phyloP scores from a whole-genome alignment of 2,113 vertebrate species.

The Tragelaphus imberbis region DNA sequence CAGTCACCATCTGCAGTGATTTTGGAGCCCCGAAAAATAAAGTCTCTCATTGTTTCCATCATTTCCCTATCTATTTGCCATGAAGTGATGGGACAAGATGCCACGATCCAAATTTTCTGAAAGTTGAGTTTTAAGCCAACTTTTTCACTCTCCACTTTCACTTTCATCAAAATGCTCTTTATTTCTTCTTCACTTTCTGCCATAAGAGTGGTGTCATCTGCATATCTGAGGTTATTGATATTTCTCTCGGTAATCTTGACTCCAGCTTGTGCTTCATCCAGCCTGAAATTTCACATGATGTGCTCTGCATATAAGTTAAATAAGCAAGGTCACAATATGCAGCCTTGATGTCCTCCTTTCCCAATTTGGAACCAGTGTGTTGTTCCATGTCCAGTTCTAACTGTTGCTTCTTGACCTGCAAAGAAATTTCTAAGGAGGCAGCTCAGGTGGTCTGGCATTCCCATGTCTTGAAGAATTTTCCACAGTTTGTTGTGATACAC shows the following conservation, averaged over 20 bases:
- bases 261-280: neutral
- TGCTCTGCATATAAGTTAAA: neutral
- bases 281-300: fast-evolving
- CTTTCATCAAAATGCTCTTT: neutral
- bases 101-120: too few species aligned
- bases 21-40: too few species aligned
- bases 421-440: neutral
- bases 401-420: neutral
- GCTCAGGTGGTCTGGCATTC: neutral
- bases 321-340: neutral
- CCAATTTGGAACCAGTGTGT: neutral
- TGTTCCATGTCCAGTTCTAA: neutral
- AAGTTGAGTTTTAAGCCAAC: neutral
- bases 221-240: neutral
- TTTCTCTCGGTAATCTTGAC: neutral
- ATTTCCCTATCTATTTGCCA: too few species aligned
- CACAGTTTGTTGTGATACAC: neutral
- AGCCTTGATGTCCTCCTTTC: neutral
- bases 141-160: neutral
- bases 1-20: too few species aligned
- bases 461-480: neutral
- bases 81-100: too few species aligned
- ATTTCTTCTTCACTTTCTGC: neutral
- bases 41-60: too few species aligned
- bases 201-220: neutral